These are phyloP conservation scores for Auanema sp. DNA, from an alignment of 2,888 invertebrate genomes.

Conservation along the genomic window DNA sequence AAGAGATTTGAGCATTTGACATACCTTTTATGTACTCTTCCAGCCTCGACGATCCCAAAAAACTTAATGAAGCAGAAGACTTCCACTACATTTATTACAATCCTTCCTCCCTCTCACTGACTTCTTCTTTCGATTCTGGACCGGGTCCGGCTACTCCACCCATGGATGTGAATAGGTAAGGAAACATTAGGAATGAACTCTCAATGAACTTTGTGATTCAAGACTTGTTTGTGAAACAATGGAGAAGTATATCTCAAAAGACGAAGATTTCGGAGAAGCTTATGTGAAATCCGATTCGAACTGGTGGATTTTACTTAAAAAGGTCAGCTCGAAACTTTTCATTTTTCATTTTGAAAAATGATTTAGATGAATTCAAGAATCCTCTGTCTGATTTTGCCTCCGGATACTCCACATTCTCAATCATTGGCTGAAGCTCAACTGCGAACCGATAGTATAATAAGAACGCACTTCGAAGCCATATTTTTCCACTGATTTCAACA, in stretches of 20 bases:
- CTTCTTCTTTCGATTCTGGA: slow-evolving; percentile 38
- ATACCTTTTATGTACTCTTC: slow-evolving; percentile 9
- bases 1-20: slow-evolving; percentile 12
- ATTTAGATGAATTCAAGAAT: slow-evolving; percentile 49
- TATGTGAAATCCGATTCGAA: slow-evolving; percentile 54
- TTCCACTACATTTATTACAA: slow-evolving; percentile 63
- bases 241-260: slow-evolving; percentile 42
- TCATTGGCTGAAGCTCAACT: slow-evolving; percentile 50
- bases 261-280: slow-evolving; percentile 52
- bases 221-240: slow-evolving; percentile 54
- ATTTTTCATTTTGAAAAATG: background rate
- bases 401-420: slow-evolving; percentile 23
- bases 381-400: slow-evolving; percentile 50
- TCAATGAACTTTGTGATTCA: slow-evolving; percentile 17
- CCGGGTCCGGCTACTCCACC: slow-evolving; percentile 23
- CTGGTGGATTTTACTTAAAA: slow-evolving; percentile 60
- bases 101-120: slow-evolving; percentile 54
- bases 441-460: slow-evolving; percentile 41
- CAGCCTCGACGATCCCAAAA: slow-evolving; percentile 20
- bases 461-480: slow-evolving; percentile 46
- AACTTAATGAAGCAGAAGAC: slow-evolving; percentile 16
- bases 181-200: background rate
- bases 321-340: slow-evolving; percentile 22
- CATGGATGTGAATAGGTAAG: slow-evolving; percentile 33
- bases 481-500: slow-evolving; percentile 36